Evolutionary conservation across 2,888 invertebrate genomes (phyloP), one percentile per base, ranked within the genome.

Genomic region (Pyrgus malvae): DNA sequence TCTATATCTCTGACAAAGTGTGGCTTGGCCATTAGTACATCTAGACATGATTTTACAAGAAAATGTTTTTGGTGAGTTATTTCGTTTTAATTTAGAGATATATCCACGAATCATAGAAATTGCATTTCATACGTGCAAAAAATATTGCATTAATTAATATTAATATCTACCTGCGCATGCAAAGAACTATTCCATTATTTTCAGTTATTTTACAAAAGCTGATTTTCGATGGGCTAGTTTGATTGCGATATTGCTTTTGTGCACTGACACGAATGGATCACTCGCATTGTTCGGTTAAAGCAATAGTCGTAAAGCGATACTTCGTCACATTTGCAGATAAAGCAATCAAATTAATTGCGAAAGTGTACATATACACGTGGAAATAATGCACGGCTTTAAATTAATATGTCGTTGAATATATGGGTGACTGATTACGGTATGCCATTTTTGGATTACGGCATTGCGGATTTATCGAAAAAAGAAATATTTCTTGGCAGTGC

Each of bases 181-280:
- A 27, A 57, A 58, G 60, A 63, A 64, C 62, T 59, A 59, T 61
- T 23, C 61, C 65, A 67, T 68, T 68, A 72, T 73, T 76, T 79
- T 70, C 70, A 70, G 73, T 69, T 66, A 67, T 70, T 64, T 72
- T 74, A 80, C 80, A 85, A 82, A 80, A 76, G 72, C 71, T 72
- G 74, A 75, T 79, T 84, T 83, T 83, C 80, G 78, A 83, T 75
- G n/a, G 71, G 67, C 74, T 78, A 80, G 82, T 78, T 80, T 83
- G 82, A 74, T 77, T 70, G 66, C 73, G 72, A 78, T 86, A 84
- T 86, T 86, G 82, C 78, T 74, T 78, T 83, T 84, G 83, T 82
- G 78, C 80, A 78, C 60, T 77, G 82, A 77, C 74, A 73, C 72
- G 78, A 70, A 76, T 68, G 74, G 74, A 82, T 83, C 80, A 76